These are phyloP conservation scores for Xylophagus ater DNA, from an alignment of 2,888 invertebrate species.

Conservation along the genomic window DNA sequence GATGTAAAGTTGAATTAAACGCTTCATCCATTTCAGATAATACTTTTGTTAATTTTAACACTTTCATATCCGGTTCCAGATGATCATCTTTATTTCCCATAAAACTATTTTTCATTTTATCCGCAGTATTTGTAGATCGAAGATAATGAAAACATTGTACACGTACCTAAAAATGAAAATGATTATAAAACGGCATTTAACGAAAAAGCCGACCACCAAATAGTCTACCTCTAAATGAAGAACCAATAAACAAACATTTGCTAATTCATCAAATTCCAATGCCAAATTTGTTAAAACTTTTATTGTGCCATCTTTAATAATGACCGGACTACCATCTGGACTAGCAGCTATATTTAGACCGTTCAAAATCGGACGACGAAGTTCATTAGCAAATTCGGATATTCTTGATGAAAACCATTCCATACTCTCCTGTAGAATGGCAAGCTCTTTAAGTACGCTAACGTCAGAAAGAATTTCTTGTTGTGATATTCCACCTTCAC, in stretches of 20 bases:
- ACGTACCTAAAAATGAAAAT: slow-evolving; percentile 49
- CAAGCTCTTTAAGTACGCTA: slow-evolving; percentile 68
- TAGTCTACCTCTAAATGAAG: slow-evolving; percentile 74
- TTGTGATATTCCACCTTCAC: slow-evolving; percentile 72
- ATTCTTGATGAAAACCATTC: slow-evolving; percentile 70
- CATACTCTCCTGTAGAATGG: slow-evolving; percentile 86
- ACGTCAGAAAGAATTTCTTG: slow-evolving; percentile 82
- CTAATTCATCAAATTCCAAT: slow-evolving; percentile 74
- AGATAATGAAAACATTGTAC: slow-evolving; percentile 95
- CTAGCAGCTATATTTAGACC: slow-evolving; percentile 26
- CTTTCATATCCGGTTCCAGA: slow-evolving; percentile 65
- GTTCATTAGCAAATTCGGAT: slow-evolving; percentile 46
- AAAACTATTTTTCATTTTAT: slow-evolving; percentile 29
- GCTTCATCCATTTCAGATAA: slow-evolving; percentile 67
- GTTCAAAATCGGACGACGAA: slow-evolving; percentile 43
- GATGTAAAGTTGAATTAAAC: slow-evolving; percentile 61
- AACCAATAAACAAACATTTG: slow-evolving; percentile 82
- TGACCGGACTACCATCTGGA: slow-evolving; percentile 30
- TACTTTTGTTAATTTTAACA: slow-evolving; percentile 66
- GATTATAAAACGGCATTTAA: neutral
- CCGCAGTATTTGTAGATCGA: slow-evolving; percentile 43
- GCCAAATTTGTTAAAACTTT: slow-evolving; percentile 60
- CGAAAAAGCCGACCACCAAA: neutral
- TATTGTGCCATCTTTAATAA: slow-evolving; percentile 46
- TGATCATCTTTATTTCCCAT: slow-evolving; percentile 50